These are phyloP conservation scores for Ectemnius cavifrons DNA, from an alignment of 2,888 invertebrate genomes.

Conservation along the genomic window DNA sequence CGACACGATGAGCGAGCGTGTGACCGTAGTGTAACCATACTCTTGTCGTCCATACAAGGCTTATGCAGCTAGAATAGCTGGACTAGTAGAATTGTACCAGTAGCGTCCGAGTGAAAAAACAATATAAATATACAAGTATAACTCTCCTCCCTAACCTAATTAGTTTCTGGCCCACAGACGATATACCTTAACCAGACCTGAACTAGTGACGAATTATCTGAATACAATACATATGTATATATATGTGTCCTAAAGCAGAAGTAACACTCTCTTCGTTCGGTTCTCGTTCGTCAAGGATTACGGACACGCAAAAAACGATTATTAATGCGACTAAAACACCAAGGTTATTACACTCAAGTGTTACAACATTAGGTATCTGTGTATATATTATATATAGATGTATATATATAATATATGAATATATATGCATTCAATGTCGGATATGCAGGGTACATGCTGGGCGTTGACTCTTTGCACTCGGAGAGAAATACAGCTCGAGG, in stretches of 20 bases:
- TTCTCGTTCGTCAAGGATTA: conserved; percentile 52
- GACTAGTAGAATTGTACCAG: conserved; percentile 40
- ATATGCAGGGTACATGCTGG: conserved; percentile 74
- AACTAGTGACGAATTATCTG: conserved; percentile 47
- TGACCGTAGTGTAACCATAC: conserved; percentile 55
- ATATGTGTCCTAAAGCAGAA: conserved; percentile 47
- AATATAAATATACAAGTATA: conserved; percentile 23
- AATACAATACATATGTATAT: conserved; percentile 43
- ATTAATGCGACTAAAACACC: conserved; percentile 74
- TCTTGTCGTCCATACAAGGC: conserved; percentile 45
- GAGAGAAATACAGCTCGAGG: conserved; percentile 71
- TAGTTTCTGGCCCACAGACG: conserved; percentile 38
- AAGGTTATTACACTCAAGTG: conserved; percentile 71
- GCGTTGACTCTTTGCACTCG: conserved; percentile 69
- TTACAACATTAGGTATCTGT: conserved; percentile 63
- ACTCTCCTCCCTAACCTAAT: conserved; percentile 36
- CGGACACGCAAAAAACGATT: conserved; percentile 68
- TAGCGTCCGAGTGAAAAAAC: conserved; percentile 31
- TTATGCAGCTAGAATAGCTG: conserved; percentile 51
- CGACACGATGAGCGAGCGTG: conserved; percentile 52
- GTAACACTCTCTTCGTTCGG: conserved; percentile 19
- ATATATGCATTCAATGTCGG: conserved; percentile 71
- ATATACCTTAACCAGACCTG: conserved; percentile 44
- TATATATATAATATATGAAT: conserved; percentile 37
- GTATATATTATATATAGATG: conserved; percentile 38